These are phyloP conservation scores for Carpatolechia fugitivella DNA, from an alignment of 2,888 invertebrate species.

Conservation along the genomic window DNA sequence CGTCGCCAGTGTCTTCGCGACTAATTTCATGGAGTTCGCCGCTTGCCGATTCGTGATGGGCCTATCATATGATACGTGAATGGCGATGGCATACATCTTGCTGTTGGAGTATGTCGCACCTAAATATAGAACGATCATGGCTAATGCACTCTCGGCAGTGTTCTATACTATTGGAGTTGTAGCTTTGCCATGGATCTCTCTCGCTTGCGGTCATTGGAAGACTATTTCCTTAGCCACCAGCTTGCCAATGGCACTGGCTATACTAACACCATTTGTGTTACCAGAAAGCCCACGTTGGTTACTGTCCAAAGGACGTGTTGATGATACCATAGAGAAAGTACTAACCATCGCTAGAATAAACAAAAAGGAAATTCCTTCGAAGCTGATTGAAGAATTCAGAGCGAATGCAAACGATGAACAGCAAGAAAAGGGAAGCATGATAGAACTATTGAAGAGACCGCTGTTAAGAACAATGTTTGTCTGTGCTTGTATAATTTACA, in stretches of 20 bases:
- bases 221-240: constrained; percentile 49
- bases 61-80: constrained; percentile 58
- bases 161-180: constrained; percentile 45
- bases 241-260: constrained; percentile 44
- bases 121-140: constrained; percentile 52
- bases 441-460: constrained; percentile 45
- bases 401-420: constrained; percentile 23
- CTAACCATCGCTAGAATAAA: constrained; percentile 45
- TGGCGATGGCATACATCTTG: constrained; percentile 58
- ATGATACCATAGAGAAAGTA: constrained; percentile 49
- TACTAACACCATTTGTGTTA: constrained; percentile 48
- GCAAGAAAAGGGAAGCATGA: constrained; percentile 31
- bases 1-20: constrained; percentile 30
- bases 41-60: constrained; percentile 56
- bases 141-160: constrained; percentile 52
- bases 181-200: constrained; percentile 53
- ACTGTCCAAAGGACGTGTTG: constrained; percentile 48
- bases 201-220: constrained; percentile 58
- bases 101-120: constrained; percentile 57
- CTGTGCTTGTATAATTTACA: constrained; percentile 46
- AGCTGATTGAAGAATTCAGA: constrained; percentile 48
- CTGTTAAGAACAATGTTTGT: constrained; percentile 45
- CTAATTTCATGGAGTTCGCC: constrained; percentile 43
- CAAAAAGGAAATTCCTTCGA: constrained; percentile 42
- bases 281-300: constrained; percentile 65